Base-by-base conservation (phyloP, 2,113 vertebrate species). In the Tinamus guttatus region DNA sequence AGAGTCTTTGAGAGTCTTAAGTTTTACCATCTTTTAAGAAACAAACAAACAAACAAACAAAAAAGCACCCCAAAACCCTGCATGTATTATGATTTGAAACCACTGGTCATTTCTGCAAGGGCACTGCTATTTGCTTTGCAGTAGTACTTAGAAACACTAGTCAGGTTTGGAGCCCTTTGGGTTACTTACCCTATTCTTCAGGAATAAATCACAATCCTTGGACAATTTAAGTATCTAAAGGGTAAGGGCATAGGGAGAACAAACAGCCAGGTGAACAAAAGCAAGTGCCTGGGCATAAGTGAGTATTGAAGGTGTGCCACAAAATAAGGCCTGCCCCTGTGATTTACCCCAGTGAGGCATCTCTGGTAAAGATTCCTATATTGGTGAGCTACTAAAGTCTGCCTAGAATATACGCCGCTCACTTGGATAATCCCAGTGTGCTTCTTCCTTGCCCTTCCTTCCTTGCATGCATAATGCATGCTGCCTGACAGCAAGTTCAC, bases 401-500 rank as follows among this genome's bases (percentile, higher is more conserved):
- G 8, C 10, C 27, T 49, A 45, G 45, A 27, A 83, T 62, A 27
- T 28, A 25, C 1, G 8, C 17, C 65, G 9, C 6, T 13, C 5
- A 90, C 36, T 68, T 69, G 58, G 38, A 47, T 76, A 93, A 89
- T 19, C 4, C 27, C n/a, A 80, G 36, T 22, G 20, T 62, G 1
- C 0, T 73, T 85, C 41, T 3, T 4, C 40, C 27, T 13, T 85
- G 15, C 7, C 71, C 40, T 41, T 41, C 40, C 41, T 3, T 4
- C 40, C 27, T 13, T 85, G 15, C 7, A 68, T 85, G 28, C 13
- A 65, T 79, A 82, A 89, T 89, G 15, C 10, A 62, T 91, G 91
- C 20, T 27, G 11, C 47, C 90, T 92, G 89, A 65, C 60, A 84
- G 65, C 41, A 54, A 76, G 49, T 87, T 88, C 91, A 51, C 71